Percentiles rank a stretch among this genome's conserved stretches.
These are phyloP conservation scores for Metellina segmentata DNA, from an alignment of 2,888 invertebrate genomes.

Conservation along the genomic window DNA sequence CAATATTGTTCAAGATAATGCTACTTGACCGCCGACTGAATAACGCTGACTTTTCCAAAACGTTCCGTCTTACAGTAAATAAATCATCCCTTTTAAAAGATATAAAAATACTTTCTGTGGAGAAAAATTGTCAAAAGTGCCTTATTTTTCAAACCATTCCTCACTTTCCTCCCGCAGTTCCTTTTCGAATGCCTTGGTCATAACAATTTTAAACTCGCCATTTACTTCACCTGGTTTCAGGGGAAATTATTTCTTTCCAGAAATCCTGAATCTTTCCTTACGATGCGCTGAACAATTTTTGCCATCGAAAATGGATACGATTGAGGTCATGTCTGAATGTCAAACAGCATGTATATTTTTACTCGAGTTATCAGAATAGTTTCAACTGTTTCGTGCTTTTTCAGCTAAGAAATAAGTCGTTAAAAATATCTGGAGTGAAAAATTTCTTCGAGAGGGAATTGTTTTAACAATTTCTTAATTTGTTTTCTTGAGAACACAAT, in stretches of 20 bases:
- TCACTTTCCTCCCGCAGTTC: slow-evolving; percentile 3
- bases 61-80: not conserved
- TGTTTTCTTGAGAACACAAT: too few species aligned
- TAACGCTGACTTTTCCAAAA: not conserved
- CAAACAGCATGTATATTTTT: not conserved
- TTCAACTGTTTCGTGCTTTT: too few species aligned
- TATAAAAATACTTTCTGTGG: slow-evolving; percentile 20
- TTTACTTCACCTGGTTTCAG: slow-evolving; percentile 28
- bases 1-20: not conserved
- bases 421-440: too few species aligned
- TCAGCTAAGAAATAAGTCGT: too few species aligned
- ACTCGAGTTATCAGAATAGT: too few species aligned
- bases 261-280: not conserved
- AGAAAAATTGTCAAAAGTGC: slow-evolving; percentile 1
- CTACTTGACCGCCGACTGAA: not conserved
- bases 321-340: not conserved
- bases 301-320: not conserved
- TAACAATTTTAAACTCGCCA: slow-evolving; percentile 24
- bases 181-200: not conserved
- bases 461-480: too few species aligned
- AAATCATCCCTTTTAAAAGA: not conserved
- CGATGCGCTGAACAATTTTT: not conserved
- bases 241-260: slow-evolving; percentile 17
- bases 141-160: slow-evolving; percentile 1
- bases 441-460: too few species aligned